Base-by-base conservation (phyloP, 2,797 vertebrate genomes). In the Notoglanidium macrostoma region DNA sequence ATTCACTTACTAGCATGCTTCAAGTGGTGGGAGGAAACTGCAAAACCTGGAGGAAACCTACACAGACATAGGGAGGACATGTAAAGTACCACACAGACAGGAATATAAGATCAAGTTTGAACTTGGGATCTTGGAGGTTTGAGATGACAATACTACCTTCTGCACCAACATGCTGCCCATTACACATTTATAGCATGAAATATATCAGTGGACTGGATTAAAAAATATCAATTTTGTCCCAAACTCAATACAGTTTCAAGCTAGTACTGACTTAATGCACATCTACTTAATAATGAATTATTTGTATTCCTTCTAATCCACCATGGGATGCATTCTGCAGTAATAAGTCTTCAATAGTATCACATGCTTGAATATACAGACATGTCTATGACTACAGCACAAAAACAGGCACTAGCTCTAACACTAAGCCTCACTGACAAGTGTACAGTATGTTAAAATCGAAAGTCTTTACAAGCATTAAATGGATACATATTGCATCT, bases 381-480 rank as follows among this genome's bases (percentile, higher is more conserved):
- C n/a, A 40, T 1, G 1, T 49, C 1, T 74, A 55, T 54, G n/a
- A 17, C 14, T 17, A 35, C 29, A 57, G 29, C 7, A 44, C 11
- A 80, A 59, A 51, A 63, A 19, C 6, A 23, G 35, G 35, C 35
- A 44, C 57, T 81, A 26, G 57, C 8, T n/a, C 23, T 17, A 63
- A 63, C 35, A 81, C 23, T 9, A 15, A 29, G 51, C 29, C 2
- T 81, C 23, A 4, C 23, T 17, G 59, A 63, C 2, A 81, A 63
- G 7, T 59, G 57, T 49, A 21, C 23, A 23, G 5, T 54, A 68
- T 44, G 14, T 59, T 44, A 35, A 23, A 57, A 54, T 46, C 14
- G n/a, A 59, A 63, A 61, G 5, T 70, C 63, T 55, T 70, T 67
- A 68, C 86, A 74, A 65, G 21, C 14, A 84, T 35, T 78, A 51